These are phyloP conservation scores for Pandemis heparana DNA, from an alignment of 2,888 invertebrate genomes.

Conservation along the genomic window DNA sequence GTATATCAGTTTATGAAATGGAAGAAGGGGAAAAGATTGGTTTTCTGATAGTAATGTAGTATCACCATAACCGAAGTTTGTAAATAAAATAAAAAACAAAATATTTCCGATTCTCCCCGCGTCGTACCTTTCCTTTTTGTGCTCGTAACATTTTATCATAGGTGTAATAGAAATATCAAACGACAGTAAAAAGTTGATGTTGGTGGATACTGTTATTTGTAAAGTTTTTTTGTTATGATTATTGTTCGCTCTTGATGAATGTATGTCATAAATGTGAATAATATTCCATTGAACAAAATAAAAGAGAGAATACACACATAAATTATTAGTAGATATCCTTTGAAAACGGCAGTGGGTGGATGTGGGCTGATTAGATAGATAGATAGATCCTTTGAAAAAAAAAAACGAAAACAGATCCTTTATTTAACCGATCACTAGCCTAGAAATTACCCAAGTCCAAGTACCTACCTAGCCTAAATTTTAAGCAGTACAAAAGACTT, in stretches of 20 bases:
- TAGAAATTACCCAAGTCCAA: too few species aligned
- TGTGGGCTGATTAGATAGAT: too few species aligned
- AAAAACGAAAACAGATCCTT: too few species aligned
- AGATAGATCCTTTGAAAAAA: too few species aligned
- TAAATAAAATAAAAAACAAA: conserved; percentile 81
- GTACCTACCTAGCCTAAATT: not conserved
- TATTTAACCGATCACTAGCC: too few species aligned
- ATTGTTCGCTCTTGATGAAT: conserved; percentile 71
- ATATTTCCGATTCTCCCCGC: conserved; percentile 64
- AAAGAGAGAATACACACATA: too few species aligned
- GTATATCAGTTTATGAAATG: conserved; percentile 48
- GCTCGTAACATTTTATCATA: conserved; percentile 82
- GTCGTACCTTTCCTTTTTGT: conserved; percentile 54
- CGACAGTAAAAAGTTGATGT: conserved; percentile 76
- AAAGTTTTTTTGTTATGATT: conserved; percentile 68
- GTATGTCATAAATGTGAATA: conserved; percentile 32
- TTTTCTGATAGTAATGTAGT: conserved; percentile 70
- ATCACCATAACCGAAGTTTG: conserved; percentile 75
- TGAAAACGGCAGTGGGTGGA: too few species aligned
- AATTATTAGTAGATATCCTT: too few species aligned
- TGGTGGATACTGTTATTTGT: conserved; percentile 65
- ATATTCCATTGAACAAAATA: conserved; percentile 5
- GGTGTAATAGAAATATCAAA: conserved; percentile 79
- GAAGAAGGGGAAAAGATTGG: conserved; percentile 60
- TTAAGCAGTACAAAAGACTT: conserved; percentile 24